These are phyloP conservation scores for Plutella xylostella DNA, from an alignment of 2,888 invertebrate species.

Conservation along the genomic window DNA sequence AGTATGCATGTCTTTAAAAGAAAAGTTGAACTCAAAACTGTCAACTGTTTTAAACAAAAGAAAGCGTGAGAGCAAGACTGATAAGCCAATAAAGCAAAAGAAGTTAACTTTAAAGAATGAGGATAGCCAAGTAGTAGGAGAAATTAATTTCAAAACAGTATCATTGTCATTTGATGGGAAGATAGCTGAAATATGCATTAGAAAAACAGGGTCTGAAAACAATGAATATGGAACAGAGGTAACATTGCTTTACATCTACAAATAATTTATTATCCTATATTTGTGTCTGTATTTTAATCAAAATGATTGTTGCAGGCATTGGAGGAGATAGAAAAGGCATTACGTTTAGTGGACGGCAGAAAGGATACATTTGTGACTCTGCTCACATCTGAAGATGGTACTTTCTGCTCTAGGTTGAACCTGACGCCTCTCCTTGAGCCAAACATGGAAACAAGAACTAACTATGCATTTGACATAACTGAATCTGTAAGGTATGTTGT, in stretches of 20 bases:
- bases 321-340: conserved; percentile 77
- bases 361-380: conserved; percentile 73
- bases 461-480: conserved; percentile 76
- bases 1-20: conserved; percentile 55
- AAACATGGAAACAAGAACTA: conserved; percentile 71
- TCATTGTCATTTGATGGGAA: conserved; percentile 39
- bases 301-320: conserved; percentile 75
- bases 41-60: conserved; percentile 56
- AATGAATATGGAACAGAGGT: conserved; percentile 37
- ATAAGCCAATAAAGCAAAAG: conserved; percentile 47
- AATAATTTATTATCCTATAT: neutral
- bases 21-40: conserved; percentile 56
- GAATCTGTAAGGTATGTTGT: conserved; percentile 79
- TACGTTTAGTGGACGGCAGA: conserved; percentile 54
- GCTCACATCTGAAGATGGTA: conserved; percentile 79
- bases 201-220: conserved; percentile 29
- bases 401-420: conserved; percentile 88
- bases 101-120: conserved; percentile 28
- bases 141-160: conserved; percentile 32
- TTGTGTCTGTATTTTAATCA: neutral
- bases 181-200: conserved; percentile 48
- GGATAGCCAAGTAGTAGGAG: conserved; percentile 15
- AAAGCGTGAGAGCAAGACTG: conserved; percentile 46
- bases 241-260: conserved; percentile 1
- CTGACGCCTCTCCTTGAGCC: conserved; percentile 74